A percentile compares a stretch with the other conserved stretches of the same genome.
phyloP scores from a whole-genome alignment of 1,140 invertebrate species.

The Macrocentrus cingulum region DNA sequence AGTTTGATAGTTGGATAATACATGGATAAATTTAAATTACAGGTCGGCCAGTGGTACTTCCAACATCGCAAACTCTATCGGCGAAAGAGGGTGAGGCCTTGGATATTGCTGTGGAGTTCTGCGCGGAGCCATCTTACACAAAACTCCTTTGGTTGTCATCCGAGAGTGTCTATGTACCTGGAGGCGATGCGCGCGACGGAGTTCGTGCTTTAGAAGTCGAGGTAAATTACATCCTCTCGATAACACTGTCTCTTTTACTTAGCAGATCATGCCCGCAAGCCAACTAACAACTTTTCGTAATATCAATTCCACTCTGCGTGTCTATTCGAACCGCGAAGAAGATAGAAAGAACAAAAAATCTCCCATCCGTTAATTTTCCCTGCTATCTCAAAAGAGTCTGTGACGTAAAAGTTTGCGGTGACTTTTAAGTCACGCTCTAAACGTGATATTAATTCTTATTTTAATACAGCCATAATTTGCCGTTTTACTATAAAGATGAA shows the following conservation, averaged over 20 bases:
- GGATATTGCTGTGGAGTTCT: constrained; percentile 62
- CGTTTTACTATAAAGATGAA: no score
- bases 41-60: constrained; percentile 64
- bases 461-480: neutral
- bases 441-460: neutral
- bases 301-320: no score
- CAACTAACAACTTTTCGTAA: no score
- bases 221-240: constrained; percentile 47
- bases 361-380: no score
- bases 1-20: no score
- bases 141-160: constrained; percentile 63
- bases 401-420: no score
- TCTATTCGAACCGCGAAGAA: no score
- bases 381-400: no score
- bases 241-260: neutral
- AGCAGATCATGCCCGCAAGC: no score
- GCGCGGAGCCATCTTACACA: constrained; percentile 62
- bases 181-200: constrained; percentile 52
- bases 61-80: constrained; percentile 58
- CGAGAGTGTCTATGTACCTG: constrained; percentile 60
- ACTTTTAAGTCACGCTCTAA: neutral
- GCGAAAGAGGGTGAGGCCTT: constrained; percentile 60
- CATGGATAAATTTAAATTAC: constrained; percentile 40
- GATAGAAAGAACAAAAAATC: no score
- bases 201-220: constrained; percentile 61